phyloP scores from a whole-genome alignment of 2,888 invertebrate species.

The Tipula unca region DNA sequence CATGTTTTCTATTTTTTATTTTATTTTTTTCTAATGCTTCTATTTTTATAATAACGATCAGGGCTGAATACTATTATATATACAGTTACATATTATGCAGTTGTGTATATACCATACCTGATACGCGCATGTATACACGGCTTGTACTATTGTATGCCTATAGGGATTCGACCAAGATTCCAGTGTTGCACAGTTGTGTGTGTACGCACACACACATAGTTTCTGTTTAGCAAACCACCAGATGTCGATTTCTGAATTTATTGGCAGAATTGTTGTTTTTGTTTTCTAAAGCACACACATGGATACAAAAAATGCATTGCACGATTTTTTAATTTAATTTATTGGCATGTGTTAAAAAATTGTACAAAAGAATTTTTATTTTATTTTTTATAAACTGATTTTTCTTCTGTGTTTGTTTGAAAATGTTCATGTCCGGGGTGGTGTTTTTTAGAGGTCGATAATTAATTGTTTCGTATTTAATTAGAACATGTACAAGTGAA shows the following conservation, averaged over 20 bases:
- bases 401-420: neutral
- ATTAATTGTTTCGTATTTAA: neutral
- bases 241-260: neutral
- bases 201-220: no score
- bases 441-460: neutral
- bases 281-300: neutral
- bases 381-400: neutral
- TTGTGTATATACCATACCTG: neutral
- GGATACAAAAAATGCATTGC: neutral
- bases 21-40: neutral
- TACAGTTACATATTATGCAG: neutral
- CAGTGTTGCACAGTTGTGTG: neutral
- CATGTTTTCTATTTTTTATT: neutral
- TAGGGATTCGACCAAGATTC: no score
- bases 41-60: neutral
- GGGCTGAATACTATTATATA: neutral
- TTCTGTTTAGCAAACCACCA: neutral
- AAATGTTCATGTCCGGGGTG: neutral
- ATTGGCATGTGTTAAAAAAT: neutral
- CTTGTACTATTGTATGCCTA: no score
- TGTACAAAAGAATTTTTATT: neutral
- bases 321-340: neutral
- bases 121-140: no score
- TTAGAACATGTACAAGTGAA: neutral
- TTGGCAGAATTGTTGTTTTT: neutral